Base-by-base conservation (phyloP, 1,140 invertebrate genomes). In the Drosophila funebris region DNA sequence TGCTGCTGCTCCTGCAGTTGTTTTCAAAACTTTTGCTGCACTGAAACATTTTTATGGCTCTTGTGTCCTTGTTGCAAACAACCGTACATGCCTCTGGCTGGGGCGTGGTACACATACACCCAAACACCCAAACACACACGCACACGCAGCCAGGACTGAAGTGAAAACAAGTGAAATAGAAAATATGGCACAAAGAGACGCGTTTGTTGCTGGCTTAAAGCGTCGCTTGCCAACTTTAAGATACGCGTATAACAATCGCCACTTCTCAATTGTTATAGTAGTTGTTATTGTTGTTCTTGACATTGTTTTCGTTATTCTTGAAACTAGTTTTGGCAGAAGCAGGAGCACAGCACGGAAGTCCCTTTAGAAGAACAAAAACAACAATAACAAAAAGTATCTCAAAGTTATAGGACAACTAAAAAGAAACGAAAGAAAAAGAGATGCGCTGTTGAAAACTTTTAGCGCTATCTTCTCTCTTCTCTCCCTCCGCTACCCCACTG, bases 31-130 rank as follows among this genome's bases (percentile, higher is more conserved):
- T 66, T 78, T 83, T 60, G 61, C 61, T 43, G 57, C 70, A 66
- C 56, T 67, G 36, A 57, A 84, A 84, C 76, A 85, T 78, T 88
- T 88, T 88, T 88, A 88, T 79, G 78, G 78, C 83, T 68, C 67
- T 71, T 53, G 63, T 88, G 83, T 88, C 83, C 83, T 88, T 88
- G 83, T 76, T 69, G 57, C 57, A 62, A 16, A 73, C 44, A 20
- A 57, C 61, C 61, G 53, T 44, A 27, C 44, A 46, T 43, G 56
- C 52, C 63, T n/a, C 46, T 39, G 16, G n/a, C 33, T 33, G 50
- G 44, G 71, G 74, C 71, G 62, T 78, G 79, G 62, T 67, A 52
- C 20, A 22, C 64, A 73, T 46, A 11, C 54, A 31, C 3, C 27
- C 46, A 11, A 27, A 44, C 52, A 50, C 64, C 11, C 39, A n/a